Base-by-base conservation (phyloP, 2,888 invertebrate genomes). In the Unio delphinus region DNA sequence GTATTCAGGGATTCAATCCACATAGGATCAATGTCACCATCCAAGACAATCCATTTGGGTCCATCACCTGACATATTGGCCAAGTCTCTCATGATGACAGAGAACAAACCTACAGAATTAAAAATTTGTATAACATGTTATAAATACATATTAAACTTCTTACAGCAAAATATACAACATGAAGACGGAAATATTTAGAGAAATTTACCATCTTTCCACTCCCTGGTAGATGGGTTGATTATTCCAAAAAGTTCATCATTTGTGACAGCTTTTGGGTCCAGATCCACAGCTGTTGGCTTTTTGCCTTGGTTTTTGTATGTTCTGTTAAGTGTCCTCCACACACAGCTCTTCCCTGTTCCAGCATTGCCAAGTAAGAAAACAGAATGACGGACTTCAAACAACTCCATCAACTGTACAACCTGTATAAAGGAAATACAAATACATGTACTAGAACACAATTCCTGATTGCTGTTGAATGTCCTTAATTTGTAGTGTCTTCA, bases 21-120 rank as follows among this genome's bases (percentile, higher is more conserved):
- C 97, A 98, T 98, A 0, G 98, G 98, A 92, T 98, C 98, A 83
- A 98, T 98, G 87, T 98, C 98, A 56, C 98, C 98, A 90, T 98
- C 98, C 70, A 98, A 92, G 65, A 98, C 93, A 82, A 98, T 97
- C 98, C 98, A 98, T 90, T 97, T 97, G 0, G 91, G 91, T 4
- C 90, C 89, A 85, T 97, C 97, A 0, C 95, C 94, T 20, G 93
- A 92, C 81, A 96, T 90, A 91, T 97, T 97, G 30, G 98, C 97
- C 90, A 98, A 95, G 86, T 98, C 98, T 89, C 98, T 93, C 97
- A 98, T 98, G 75, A 98, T 93, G 3, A 96, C 96, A 1, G 98
- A 98, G 87, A 98, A 94, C 71, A 98, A 91, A 60, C 97, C 97
- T 91, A 23, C 23, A 8, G 45, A 11, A 45, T 45, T 45, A 45